Evolutionary conservation across 2,888 invertebrate genomes (phyloP).

Genomic region (Drosophila cracens): DNA sequence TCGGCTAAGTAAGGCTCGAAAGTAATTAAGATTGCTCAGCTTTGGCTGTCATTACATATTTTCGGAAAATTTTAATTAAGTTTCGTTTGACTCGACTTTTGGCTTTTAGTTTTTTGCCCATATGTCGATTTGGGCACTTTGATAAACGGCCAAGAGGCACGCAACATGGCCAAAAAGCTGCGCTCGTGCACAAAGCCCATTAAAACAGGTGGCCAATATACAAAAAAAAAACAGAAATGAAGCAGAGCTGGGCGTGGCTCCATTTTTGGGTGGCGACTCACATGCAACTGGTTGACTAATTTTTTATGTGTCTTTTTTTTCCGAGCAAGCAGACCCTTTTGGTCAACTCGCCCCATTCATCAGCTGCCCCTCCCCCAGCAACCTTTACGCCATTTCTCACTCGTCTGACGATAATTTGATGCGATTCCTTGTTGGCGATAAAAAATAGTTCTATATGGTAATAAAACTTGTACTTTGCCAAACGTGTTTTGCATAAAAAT

Average conservation of each 20-base stretch:
- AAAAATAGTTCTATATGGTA: slow-evolving; percentile 77
- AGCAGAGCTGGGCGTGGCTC: background rate
- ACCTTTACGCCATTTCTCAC: slow-evolving; percentile 12
- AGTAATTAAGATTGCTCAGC: slow-evolving; percentile 55
- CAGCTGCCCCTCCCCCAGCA: background rate
- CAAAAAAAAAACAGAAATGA: background rate
- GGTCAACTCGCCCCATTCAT: slow-evolving; percentile 20
- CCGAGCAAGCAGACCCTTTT: background rate
- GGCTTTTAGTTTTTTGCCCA: slow-evolving; percentile 2
- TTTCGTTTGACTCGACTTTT: slow-evolving; percentile 37
- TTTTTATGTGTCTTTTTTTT: slow-evolving; percentile 14
- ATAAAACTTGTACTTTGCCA: slow-evolving; percentile 59
- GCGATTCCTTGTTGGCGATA: slow-evolving; percentile 66
- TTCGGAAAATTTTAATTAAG: slow-evolving; percentile 66
- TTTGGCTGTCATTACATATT: slow-evolving; percentile 17
- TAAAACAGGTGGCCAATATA: slow-evolving; percentile 73
- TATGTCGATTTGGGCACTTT: slow-evolving; percentile 53
- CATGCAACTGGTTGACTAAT: slow-evolving; percentile 77
- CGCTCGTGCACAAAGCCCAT: slow-evolving; percentile 63
- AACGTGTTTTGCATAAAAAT: slow-evolving; percentile 56
- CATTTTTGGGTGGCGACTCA: background rate
- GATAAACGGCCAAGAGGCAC: slow-evolving; percentile 62
- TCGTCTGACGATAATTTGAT: slow-evolving; percentile 43
- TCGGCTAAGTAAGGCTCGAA: slow-evolving; percentile 22
- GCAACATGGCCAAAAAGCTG: slow-evolving; percentile 70